phyloP scores from a whole-genome alignment of 2,888 invertebrate species.

The Drosophila borborema region DNA sequence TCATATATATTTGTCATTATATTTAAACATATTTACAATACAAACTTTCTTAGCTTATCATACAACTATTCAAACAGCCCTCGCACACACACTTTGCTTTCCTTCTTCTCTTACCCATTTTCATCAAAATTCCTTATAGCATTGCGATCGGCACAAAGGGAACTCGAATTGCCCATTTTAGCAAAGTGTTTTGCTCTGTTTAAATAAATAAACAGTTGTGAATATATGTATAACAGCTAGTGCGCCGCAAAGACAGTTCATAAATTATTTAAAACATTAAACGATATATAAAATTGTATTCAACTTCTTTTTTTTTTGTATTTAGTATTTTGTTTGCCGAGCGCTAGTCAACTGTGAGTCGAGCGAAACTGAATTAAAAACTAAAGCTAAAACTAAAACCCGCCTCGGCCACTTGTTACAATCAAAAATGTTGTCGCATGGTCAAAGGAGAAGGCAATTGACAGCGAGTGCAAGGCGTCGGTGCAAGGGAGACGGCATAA shows the following conservation, averaged over 20 bases:
- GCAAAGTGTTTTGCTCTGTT: neutral
- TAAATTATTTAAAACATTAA: slow-evolving; percentile 21
- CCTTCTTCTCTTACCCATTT: slow-evolving; percentile 76
- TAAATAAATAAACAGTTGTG: slow-evolving; percentile 1
- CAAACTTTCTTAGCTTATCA: neutral
- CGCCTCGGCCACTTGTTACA: slow-evolving; percentile 71
- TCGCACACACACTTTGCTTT: neutral
- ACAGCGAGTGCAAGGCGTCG: slow-evolving; percentile 26
- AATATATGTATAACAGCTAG: slow-evolving; percentile 6
- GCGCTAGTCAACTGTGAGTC: slow-evolving; percentile 47
- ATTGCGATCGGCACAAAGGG: slow-evolving; percentile 83
- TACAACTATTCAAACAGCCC: neutral
- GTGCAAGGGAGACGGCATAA: slow-evolving; percentile 42
- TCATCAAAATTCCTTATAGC: slow-evolving; percentile 77
- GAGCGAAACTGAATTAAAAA: slow-evolving; percentile 69
- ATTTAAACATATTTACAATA: too few species aligned
- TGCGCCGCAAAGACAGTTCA: neutral
- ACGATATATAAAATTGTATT: neutral
- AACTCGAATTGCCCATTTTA: slow-evolving; percentile 84
- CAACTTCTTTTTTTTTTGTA: slow-evolving; percentile 6
- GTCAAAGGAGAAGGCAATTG: slow-evolving; percentile 55
- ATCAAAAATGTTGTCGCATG: slow-evolving; percentile 48
- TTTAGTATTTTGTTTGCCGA: slow-evolving; percentile 7
- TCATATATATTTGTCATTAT: too few species aligned
- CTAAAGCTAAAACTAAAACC: slow-evolving; percentile 48